A percentile compares a stretch with the other conserved stretches of the same genome.
These are phyloP conservation scores for Virgularia gustaviana DNA, from an alignment of 92 coral and sea anemone species.

Conservation along the genomic window DNA sequence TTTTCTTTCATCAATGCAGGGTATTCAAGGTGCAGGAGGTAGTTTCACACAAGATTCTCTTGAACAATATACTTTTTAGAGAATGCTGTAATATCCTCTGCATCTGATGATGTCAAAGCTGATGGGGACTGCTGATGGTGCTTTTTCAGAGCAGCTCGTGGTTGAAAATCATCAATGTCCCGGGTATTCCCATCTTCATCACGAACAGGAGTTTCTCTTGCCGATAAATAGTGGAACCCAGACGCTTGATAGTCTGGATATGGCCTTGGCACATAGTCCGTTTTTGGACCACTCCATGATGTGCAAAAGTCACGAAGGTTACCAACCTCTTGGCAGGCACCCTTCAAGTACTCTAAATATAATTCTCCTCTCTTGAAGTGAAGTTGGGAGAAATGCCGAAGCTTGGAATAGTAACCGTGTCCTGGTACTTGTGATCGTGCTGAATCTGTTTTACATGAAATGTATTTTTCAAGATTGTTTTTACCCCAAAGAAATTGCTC, in stretches of 20 bases:
- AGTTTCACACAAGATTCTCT: slow-evolving; percentile 46
- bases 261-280: slow-evolving; percentile 54
- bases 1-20: slow-evolving; percentile 45
- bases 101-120: slow-evolving; percentile 43
- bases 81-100: slow-evolving; percentile 33
- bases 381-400: background rate
- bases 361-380: slow-evolving; percentile 56
- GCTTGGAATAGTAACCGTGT: background rate
- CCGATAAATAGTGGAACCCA: slow-evolving; percentile 56
- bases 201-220: slow-evolving; percentile 39
- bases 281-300: slow-evolving; percentile 46
- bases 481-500: background rate
- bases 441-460: background rate
- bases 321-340: slow-evolving; percentile 36
- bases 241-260: slow-evolving; percentile 52
- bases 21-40: slow-evolving; percentile 52
- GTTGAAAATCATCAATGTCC: slow-evolving; percentile 55
- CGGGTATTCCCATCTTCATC: slow-evolving; percentile 27
- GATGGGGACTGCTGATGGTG: slow-evolving; percentile 11
- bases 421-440: background rate
- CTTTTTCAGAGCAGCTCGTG: slow-evolving; percentile 45
- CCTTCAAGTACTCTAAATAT: slow-evolving; percentile 53
- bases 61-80: slow-evolving; percentile 54
- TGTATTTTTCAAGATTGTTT: background rate
- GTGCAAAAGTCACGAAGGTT: slow-evolving; percentile 50